Percentiles rank a stretch among this genome's conserved stretches.
Evolutionary conservation across 2,797 vertebrate genomes (phyloP).

Genomic region (Rhynchotus rufescens): DNA sequence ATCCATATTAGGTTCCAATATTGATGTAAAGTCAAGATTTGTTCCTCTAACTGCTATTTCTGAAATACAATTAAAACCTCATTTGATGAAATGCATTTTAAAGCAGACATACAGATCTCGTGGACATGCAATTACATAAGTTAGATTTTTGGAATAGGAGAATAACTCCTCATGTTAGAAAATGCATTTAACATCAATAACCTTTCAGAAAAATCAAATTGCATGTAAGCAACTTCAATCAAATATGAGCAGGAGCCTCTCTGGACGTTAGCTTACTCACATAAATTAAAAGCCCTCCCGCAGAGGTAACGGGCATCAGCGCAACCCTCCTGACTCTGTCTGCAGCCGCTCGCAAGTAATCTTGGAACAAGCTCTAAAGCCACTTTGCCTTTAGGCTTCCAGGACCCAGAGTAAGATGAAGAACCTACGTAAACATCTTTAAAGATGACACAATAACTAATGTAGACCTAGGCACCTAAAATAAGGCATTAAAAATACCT

Average conservation of each 20-base stretch:
- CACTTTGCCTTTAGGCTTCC: neutral
- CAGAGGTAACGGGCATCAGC: neutral
- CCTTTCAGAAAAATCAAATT: neutral
- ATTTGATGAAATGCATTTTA: constrained; percentile 15
- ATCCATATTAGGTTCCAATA: constrained; percentile 3
- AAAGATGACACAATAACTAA: neutral
- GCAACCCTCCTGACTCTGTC: neutral
- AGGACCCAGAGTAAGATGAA: neutral
- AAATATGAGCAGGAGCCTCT: neutral
- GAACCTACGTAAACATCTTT: neutral
- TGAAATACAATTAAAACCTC: constrained; percentile 25
- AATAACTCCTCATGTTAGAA: neutral
- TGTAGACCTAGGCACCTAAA: neutral
- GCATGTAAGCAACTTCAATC: neutral
- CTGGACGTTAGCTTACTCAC: neutral
- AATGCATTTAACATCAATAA: neutral
- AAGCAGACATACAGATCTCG: neutral
- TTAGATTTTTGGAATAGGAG: neutral
- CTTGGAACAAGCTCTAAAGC: neutral
- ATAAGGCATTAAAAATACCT: neutral
- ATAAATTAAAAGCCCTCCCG: neutral
- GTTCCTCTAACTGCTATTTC: neutral
- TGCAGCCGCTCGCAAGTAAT: neutral
- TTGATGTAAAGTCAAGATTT: neutral
- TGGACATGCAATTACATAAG: neutral